A percentile compares a stretch with the other conserved stretches of the same genome.
These are phyloP conservation scores for Sinocyclocheilus maitianheensis DNA, from an alignment of 2,113 vertebrate species.

Conservation along the genomic window DNA sequence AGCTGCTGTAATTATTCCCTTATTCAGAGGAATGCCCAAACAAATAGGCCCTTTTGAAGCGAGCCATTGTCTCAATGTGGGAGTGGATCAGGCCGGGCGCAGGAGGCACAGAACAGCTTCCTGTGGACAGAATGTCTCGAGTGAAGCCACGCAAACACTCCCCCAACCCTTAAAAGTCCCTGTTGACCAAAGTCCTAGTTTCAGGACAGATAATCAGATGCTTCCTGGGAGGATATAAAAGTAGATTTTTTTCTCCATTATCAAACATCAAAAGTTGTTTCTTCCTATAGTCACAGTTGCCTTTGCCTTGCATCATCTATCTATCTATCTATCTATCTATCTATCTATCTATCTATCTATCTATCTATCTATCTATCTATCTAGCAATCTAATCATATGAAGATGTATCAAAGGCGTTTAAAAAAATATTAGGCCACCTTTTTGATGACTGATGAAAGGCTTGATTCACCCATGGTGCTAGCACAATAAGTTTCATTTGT, in stretches of 20 bases:
- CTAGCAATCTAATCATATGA: too few species aligned
- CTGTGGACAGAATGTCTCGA: constrained; percentile 44
- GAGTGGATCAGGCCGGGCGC: constrained; percentile 27
- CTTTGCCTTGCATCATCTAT: too few species aligned
- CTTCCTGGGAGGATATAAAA: constrained; percentile 23
- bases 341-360: too few species aligned
- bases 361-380: too few species aligned
- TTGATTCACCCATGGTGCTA: too few species aligned
- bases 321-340: too few species aligned
- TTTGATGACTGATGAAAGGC: too few species aligned
- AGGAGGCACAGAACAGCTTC: constrained; percentile 22
- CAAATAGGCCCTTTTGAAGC: constrained; percentile 69
- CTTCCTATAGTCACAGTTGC: too few species aligned
- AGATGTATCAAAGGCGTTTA: too few species aligned
- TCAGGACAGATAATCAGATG: constrained; percentile 30
- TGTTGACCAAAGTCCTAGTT: constrained; percentile 34
- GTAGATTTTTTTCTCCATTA: not conserved
- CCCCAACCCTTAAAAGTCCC: constrained; percentile 16
- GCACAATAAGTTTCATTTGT: too few species aligned
- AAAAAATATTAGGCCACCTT: too few species aligned
- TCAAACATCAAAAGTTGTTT: too few species aligned
- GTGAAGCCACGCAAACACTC: constrained; percentile 3
- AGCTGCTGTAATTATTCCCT: constrained; percentile 70
- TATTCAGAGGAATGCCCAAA: constrained; percentile 69
- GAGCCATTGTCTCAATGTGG: constrained; percentile 68